Evolutionary conservation across 2,797 vertebrate species (phyloP).

Genomic region (Peromyscus nudipes): DNA sequence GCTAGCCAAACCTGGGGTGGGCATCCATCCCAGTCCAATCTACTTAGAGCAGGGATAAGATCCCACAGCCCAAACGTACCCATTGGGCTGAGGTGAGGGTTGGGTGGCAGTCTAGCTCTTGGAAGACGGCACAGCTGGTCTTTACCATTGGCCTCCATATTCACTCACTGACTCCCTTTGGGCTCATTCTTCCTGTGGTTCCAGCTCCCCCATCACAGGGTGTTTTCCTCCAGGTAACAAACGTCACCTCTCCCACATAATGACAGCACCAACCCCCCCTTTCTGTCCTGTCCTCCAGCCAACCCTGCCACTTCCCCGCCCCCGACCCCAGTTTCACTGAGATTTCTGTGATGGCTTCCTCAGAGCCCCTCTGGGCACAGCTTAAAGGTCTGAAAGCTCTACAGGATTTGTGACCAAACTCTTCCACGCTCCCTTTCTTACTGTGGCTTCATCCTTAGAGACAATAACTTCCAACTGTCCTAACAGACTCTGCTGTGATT

Average conservation of each 20-base stretch:
- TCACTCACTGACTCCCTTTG: background rate
- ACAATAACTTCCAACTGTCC: background rate
- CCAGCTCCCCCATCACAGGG: background rate
- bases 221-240: background rate
- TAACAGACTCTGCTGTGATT: background rate
- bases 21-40: background rate
- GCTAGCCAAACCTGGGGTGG: background rate
- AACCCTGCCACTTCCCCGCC: fast-evolving
- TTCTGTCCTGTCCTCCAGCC: background rate
- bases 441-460: background rate
- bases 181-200: background rate
- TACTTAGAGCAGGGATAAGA: background rate
- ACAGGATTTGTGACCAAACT: background rate
- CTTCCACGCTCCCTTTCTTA: no score
- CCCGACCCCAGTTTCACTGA: background rate
- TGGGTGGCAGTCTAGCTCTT: background rate
- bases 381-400: background rate
- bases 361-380: background rate
- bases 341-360: background rate
- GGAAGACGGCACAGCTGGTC: background rate
- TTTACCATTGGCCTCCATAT: background rate
- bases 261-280: background rate
- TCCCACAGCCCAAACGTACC: background rate
- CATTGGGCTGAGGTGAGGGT: background rate
- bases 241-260: background rate